phyloP scores from a whole-genome alignment of 2,113 vertebrate species.

The Neodon shergylaensis region DNA sequence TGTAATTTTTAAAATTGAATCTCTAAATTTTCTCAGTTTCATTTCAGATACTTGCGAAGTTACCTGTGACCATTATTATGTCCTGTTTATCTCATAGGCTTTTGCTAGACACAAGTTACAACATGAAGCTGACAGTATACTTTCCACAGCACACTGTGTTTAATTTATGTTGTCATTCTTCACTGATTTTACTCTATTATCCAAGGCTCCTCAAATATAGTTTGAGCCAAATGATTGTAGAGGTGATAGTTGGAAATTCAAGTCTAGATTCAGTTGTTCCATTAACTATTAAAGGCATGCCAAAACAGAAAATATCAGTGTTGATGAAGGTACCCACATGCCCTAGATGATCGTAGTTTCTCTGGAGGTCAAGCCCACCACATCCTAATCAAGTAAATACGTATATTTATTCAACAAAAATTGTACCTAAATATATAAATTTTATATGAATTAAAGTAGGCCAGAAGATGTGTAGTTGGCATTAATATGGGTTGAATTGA shows the following conservation, averaged over 20 bases:
- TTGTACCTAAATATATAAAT: background rate
- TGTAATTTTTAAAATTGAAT: slow-evolving; percentile 8
- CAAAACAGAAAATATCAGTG: background rate
- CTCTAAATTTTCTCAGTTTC: background rate
- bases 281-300: background rate
- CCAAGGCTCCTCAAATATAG: background rate
- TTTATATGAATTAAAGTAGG: background rate
- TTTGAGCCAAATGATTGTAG: background rate
- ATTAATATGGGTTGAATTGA: background rate
- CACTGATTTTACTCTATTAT: background rate
- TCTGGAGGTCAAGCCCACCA: background rate
- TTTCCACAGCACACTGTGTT: background rate
- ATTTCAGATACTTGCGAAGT: background rate
- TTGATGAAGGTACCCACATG: background rate
- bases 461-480: background rate
- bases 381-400: background rate
- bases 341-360: background rate
- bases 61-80: slow-evolving; percentile 2
- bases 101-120: background rate
- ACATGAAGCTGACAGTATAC: slow-evolving; percentile 13
- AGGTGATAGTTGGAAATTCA: background rate
- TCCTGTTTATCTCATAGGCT: background rate
- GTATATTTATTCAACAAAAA: background rate
- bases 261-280: background rate
- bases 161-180: background rate